Percentiles rank a stretch among this genome's conserved stretches.
Conservation (phyloP, 2,797 vertebrate species). For the Urocyon cinereoargenteus region DNA sequence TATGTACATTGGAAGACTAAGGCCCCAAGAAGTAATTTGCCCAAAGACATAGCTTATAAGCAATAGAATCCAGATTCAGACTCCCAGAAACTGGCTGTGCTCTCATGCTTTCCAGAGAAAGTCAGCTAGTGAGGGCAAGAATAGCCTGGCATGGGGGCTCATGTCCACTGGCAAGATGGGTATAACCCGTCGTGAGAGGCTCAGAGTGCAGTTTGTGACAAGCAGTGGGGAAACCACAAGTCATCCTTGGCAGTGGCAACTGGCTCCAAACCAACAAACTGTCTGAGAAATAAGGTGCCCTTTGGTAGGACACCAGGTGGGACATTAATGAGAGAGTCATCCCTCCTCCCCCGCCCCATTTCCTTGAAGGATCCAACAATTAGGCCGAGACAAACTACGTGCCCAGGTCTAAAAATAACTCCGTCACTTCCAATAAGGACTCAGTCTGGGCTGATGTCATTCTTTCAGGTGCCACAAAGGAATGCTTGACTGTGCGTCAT, state of each 20-base stretch:
- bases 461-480: conserved; percentile 72
- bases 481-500: conserved; percentile 55
- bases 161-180: neutral
- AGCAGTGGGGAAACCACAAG: neutral
- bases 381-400: neutral
- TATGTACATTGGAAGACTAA: neutral
- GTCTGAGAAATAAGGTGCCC: neutral
- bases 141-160: neutral
- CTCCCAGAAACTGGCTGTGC: neutral
- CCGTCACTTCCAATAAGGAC: neutral
- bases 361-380: conserved; percentile 45
- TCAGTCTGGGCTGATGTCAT: conserved; percentile 52
- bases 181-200: neutral
- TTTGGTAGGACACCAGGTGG: neutral
- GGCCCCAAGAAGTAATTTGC: neutral
- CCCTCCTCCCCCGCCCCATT: neutral
- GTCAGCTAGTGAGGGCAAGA: neutral
- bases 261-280: neutral
- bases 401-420: conserved; percentile 65
- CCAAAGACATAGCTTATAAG: neutral
- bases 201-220: neutral
- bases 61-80: neutral
- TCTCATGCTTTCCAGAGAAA: neutral
- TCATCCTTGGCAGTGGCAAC: neutral
- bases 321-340: neutral